Evolutionary conservation across 1,140 invertebrate species (phyloP).

Genomic region (Diorhabda sublineata): DNA sequence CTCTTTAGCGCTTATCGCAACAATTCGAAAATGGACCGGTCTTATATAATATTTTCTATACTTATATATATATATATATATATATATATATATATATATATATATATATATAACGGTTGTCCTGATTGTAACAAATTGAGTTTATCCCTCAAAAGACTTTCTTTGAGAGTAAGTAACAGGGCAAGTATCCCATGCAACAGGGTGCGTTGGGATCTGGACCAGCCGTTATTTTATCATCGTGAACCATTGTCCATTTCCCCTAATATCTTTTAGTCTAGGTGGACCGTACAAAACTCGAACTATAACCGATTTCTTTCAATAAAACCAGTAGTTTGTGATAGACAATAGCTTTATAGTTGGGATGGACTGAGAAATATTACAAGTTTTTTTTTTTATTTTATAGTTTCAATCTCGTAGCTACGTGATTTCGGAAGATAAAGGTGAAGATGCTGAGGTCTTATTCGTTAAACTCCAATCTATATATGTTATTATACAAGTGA

Average conservation of each 20-base stretch:
- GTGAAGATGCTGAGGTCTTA: too few species aligned
- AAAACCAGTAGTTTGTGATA: conserved; percentile 17
- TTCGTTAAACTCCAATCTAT: too few species aligned
- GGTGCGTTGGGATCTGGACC: conserved; percentile 13
- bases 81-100: too few species aligned
- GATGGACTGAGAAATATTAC: neutral
- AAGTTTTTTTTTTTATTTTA: neutral
- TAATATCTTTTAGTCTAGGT: conserved; percentile 8
- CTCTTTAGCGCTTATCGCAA: neutral
- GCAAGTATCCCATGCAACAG: conserved; percentile 6
- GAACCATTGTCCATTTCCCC: conserved; percentile 17
- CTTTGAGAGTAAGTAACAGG: neutral
- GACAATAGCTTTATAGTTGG: conserved; percentile 8
- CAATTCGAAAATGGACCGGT: conserved; percentile 1
- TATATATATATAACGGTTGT: neutral
- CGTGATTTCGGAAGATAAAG: too few species aligned
- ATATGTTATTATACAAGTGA: too few species aligned
- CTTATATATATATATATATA: too few species aligned
- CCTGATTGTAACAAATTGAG: conserved; percentile 13
- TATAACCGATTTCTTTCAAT: conserved; percentile 21
- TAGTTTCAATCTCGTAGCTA: too few species aligned
- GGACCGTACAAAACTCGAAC: conserved; percentile 12
- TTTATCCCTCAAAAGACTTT: conserved; percentile 9
- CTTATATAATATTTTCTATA: neutral
- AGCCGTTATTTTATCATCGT: conserved; percentile 16